A percentile compares a stretch with the other conserved stretches of the same genome.
phyloP scores from a whole-genome alignment of 2,797 vertebrate species.

The Synanceia verrucosa region DNA sequence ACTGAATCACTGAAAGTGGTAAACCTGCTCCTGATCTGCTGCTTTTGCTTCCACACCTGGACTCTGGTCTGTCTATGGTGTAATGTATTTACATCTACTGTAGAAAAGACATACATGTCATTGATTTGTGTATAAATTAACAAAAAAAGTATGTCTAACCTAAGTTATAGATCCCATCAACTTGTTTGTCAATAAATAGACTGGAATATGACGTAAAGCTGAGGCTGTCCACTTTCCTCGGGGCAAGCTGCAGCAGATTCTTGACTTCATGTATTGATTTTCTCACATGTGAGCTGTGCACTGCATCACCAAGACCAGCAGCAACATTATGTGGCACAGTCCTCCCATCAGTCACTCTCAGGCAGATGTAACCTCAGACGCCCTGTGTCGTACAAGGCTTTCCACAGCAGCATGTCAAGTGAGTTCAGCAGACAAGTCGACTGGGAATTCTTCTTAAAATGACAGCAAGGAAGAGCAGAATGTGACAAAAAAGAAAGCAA shows the following conservation, averaged over 20 bases:
- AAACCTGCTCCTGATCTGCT: background rate
- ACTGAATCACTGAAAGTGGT: background rate
- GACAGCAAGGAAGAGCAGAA: conserved; percentile 34
- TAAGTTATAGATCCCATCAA: background rate
- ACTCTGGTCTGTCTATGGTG: background rate
- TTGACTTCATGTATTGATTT: conserved; percentile 29
- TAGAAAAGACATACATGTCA: background rate
- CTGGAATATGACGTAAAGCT: background rate
- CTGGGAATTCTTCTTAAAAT: conserved; percentile 15
- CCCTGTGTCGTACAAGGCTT: background rate
- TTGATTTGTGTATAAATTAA: background rate
- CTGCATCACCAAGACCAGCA: conserved; percentile 15
- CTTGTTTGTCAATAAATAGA: background rate
- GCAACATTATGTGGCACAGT: background rate
- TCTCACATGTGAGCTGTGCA: conserved; percentile 18
- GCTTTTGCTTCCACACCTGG: background rate
- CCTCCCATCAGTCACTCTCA: conserved; percentile 28
- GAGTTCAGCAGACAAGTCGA: conserved; percentile 9
- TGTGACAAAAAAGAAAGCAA: background rate
- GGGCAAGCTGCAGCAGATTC: background rate
- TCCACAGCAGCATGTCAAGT: conserved; percentile 25
- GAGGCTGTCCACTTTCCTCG: background rate
- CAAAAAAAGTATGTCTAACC: background rate
- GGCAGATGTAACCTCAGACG: conserved; percentile 11
- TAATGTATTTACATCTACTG: background rate